Base-by-base conservation (phyloP, 2,797 vertebrate species). In the Catharus ustulatus region DNA sequence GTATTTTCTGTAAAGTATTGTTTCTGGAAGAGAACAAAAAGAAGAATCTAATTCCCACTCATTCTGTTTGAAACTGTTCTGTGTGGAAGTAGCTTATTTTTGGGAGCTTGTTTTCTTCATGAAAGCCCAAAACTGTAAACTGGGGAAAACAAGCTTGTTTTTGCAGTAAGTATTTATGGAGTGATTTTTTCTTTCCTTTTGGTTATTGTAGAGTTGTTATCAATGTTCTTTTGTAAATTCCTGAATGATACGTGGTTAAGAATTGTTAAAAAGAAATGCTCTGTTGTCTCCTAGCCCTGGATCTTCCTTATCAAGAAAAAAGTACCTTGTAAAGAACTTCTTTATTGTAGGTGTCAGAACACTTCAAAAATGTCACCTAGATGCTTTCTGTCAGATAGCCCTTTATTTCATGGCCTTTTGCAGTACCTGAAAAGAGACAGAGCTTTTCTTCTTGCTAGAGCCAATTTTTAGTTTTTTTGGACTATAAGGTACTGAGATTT, bases 21-120 rank as follows among this genome's bases (percentile, higher is more conserved):
- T 34, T 81, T 89, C 61, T 87, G 57, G 54, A 88, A 88, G 63
- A 81, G 43, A 78, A 58, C 1, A 4, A 82, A 84, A 91, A 72
- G 76, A 59, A 55, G 10, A 86, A 55, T 69, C 66, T 64, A 43
- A 48, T 88, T 96, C 73, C n/a, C 21, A 38, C n/a, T 90, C 71
- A 84, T 72, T 83, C 49, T 32, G 7, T 77, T 80, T 83, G 64
- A 77, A 20, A 67, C 63, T 82, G 55, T 89, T 91, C 42, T 12
- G 3, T 57, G 45, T 71, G 45, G 52, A 96, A 89, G 83, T 10
- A 75, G 16, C 40, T 74, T 74, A 42, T 71, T 94, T 87, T 21
- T 64, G 66, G 43, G 62, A 87, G 61, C n/a, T 85, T 67, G 11
- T 67, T 77, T 21, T 69, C 87, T 49, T 74, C 8, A 2, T 74